Evolutionary conservation across 1,140 invertebrate species (phyloP).

Genomic region (Nylanderia fulva): DNA sequence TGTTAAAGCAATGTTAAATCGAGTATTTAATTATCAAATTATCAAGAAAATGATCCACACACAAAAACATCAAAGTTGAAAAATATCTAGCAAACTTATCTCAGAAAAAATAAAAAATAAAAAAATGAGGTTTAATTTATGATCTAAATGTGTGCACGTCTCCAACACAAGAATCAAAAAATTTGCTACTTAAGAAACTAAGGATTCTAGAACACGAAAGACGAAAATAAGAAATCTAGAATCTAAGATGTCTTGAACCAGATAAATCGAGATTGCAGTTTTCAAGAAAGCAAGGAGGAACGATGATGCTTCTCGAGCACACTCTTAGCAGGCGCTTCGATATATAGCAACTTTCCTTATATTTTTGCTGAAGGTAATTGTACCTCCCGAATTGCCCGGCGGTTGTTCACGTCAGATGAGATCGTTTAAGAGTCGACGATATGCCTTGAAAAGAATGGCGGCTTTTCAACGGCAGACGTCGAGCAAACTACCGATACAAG

Average conservation of each 20-base stretch:
- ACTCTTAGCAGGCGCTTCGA: slow-evolving; percentile 14
- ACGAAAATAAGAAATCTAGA: slow-evolving; percentile 20
- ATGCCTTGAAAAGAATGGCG: background rate
- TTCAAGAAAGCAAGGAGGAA: background rate
- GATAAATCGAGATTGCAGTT: slow-evolving; percentile 39
- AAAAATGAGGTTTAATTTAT: background rate
- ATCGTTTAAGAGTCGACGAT: slow-evolving; percentile 42
- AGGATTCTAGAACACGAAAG: background rate
- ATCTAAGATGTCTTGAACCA: slow-evolving; percentile 28
- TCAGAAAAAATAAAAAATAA: background rate
- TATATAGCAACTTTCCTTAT: slow-evolving; percentile 30
- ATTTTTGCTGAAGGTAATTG: slow-evolving; percentile 41
- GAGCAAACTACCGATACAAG: slow-evolving; percentile 29
- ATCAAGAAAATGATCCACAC: background rate
- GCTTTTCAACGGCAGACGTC: slow-evolving; percentile 21
- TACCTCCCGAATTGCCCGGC: slow-evolving; percentile 1
- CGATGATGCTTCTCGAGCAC: background rate
- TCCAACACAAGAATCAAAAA: background rate
- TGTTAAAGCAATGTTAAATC: too few species aligned
- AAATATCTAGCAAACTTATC: background rate
- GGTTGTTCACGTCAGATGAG: slow-evolving; percentile 18
- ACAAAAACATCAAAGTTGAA: background rate
- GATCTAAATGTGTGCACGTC: background rate
- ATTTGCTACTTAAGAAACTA: slow-evolving; percentile 8
- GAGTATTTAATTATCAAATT: slow-evolving; percentile 1